Base-by-base conservation (phyloP, 2,113 vertebrate genomes). In the Amazona vittata region DNA sequence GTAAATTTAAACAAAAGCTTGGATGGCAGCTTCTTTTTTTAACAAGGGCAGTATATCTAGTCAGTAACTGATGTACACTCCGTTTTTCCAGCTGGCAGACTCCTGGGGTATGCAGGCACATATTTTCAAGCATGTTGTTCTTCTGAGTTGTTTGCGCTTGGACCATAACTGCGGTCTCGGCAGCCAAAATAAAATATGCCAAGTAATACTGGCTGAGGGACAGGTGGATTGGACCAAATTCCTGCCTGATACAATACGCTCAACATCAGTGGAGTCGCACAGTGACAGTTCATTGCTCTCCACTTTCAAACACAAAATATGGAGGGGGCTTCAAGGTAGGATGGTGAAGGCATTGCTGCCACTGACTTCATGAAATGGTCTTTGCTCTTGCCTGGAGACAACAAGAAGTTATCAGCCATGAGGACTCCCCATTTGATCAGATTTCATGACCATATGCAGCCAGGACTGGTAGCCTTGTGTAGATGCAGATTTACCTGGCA, bases 171-270 rank as follows among this genome's bases (percentile, higher is more conserved):
- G 77, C 92, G 60, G 68, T 20, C 50, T 60, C 29, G 2, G 85
- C 88, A 94, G 97, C 97, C 97, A 93, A 94, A 57, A 90, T 86
- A 89, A 96, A 96, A 97, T 83, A 88, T 18, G 97, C 97, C 97
- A 97, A 90, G 84, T 65, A 84, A 93, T 89, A 84, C 92, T 97
- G 97, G 97, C 97, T 95, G 96, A 77, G 83, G 62, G 31, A 91
- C 93, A 73, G 83, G 73, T 1, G 5, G 69, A 90, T 91, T 91
- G 96, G 96, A 71, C 53, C 3, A 6, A 85, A 70, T 92, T 96
- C 67, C 75, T 89, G 77, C 91, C 73, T 62, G 63, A 53, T 93
- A 96, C 95, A 95, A 96, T 79, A 86, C 0, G 8, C 39, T 52
- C 70, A 93, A 92, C 96, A 94, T 80, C 59, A n/a, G 41, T 43